A percentile compares a stretch with the other conserved stretches of the same genome.
Conservation (phyloP, 2,113 vertebrate genomes). For the Corvus cornix region DNA sequence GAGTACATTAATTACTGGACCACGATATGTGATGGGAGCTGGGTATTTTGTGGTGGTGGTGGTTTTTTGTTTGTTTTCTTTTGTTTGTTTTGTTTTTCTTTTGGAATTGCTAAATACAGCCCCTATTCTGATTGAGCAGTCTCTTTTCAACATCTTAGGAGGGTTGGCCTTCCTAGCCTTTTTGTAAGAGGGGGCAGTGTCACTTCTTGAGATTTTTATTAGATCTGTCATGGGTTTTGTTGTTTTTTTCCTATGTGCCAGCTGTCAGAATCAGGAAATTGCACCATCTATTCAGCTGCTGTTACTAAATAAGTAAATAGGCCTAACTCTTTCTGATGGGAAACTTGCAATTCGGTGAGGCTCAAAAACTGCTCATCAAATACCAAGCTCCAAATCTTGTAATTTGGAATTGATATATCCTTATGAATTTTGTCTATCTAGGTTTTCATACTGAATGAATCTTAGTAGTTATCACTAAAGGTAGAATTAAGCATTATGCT, state of each 20-base stretch:
- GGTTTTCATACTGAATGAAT: not conserved
- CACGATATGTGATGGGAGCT: not conserved
- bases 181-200: not conserved
- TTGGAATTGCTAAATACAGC: not conserved
- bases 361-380: not conserved
- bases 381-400: not conserved
- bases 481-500: not conserved
- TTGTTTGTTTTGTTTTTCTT: not conserved
- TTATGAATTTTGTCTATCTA: not conserved
- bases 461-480: not conserved
- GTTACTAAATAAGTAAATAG: constrained; percentile 2
- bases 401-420: not conserved
- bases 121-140: not conserved
- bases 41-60: not conserved
- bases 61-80: no score
- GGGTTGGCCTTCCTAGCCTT: not conserved
- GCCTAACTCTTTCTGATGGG: not conserved
- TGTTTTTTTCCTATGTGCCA: not conserved
- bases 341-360: not conserved
- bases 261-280: not conserved
- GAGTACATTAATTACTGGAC: not conserved
- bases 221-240: not conserved
- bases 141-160: not conserved
- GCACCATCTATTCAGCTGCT: not conserved
- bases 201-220: not conserved